Conservation (phyloP, 2,113 vertebrate genomes). For the Pluvialis apricaria region DNA sequence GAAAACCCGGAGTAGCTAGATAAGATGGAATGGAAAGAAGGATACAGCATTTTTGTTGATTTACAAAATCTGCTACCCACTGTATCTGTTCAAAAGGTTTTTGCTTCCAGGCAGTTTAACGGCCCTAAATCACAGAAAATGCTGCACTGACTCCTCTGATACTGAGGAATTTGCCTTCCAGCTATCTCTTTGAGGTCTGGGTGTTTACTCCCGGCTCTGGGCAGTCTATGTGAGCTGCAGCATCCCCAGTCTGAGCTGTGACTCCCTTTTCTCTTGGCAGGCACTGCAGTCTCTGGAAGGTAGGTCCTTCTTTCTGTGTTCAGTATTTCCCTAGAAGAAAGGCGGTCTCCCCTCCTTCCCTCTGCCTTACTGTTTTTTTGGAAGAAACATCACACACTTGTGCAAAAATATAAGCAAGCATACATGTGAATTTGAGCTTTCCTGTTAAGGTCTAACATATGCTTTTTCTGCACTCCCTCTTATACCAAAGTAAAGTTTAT, state of each 20-base stretch:
- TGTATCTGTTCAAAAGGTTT: not conserved
- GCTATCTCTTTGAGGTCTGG: not conserved
- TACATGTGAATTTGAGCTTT: not conserved
- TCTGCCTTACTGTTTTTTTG: not conserved
- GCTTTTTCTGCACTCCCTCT: not conserved
- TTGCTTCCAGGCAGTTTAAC: not conserved
- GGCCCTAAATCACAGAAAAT: not conserved
- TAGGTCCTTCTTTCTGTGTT: not conserved
- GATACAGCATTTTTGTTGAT: not conserved
- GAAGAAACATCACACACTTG: not conserved
- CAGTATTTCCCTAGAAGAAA: not conserved
- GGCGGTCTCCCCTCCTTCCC: accelerated
- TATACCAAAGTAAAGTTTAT: not conserved
- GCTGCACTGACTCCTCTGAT: not conserved
- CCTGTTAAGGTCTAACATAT: not conserved
- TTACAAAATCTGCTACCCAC: not conserved
- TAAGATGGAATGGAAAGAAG: not conserved
- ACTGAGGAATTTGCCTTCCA: not conserved
- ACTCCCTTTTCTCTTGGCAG: not conserved
- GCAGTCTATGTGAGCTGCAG: not conserved
- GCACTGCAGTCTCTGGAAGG: not conserved
- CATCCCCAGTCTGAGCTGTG: not conserved
- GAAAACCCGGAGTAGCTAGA: not conserved
- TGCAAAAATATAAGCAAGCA: not conserved
- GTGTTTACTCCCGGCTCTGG: not conserved